Evolutionary conservation across 2,888 invertebrate genomes (phyloP), one percentile per base, ranked within the genome.

Genomic region (Tenthredo scrophulariae): DNA sequence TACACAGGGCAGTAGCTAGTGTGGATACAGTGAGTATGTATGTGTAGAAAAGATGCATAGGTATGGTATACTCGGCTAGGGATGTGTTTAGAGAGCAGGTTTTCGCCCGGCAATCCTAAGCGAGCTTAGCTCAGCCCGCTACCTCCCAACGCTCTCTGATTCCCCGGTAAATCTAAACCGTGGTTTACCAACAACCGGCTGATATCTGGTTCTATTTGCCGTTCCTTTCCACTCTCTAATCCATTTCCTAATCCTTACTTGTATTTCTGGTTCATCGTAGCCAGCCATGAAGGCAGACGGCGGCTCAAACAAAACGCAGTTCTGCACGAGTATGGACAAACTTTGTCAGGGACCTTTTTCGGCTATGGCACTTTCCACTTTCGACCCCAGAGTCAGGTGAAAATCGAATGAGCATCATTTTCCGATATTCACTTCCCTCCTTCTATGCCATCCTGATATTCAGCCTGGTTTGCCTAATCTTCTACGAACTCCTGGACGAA

Each of bases 121-220:
- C 92, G 91, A 91, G 91, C 90, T 91, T 92, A 92, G 92, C 89
- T 91, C 90, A 90, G 90, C 91, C 88, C 18, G 87, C 89, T 87
- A 92, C 93, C 91, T 92, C 92, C 88, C 92, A 89, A 88, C 85
- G 88, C 88, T 86, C 93, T 93, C 93, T 96, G 95, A 85, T 90
- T 79, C 89, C 95, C 95, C 95, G 92, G 92, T 95, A 92, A 91
- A 91, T 94, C 94, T 94, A 95, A 95, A 95, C 95, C 94, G 94
- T 94, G 94, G 94, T 95, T 95, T 96, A 95, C 96, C 96, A 96
- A 96, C 95, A 96, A 95, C 94, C 93, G 91, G 86, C 90, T 86
- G 89, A 89, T 89, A 90, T 90, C 90, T 89, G 88, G 88, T 87
- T 87, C 88, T 87, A 87, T 86, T 87, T 88, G 86, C 82, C 84